phyloP scores from a whole-genome alignment of 2,113 vertebrate genomes.

The Lepidothrix coronata region DNA sequence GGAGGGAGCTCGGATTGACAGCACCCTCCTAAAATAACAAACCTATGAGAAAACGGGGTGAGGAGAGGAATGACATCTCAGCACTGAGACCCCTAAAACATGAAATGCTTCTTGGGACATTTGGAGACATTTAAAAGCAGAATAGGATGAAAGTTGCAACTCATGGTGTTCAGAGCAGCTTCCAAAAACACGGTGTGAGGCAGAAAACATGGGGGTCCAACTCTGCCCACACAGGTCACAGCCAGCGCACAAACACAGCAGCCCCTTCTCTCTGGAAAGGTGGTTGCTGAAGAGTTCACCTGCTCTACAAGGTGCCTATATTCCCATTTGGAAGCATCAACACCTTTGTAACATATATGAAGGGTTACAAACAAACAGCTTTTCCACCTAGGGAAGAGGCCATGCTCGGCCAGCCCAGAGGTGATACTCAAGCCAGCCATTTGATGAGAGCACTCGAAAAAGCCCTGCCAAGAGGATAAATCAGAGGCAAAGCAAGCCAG shows the following conservation, averaged over 20 bases:
- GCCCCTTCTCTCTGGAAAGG: not conserved
- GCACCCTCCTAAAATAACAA: not conserved
- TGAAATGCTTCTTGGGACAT: not conserved
- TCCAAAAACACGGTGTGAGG: not conserved
- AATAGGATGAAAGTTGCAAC: not conserved
- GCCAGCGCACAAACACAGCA: not conserved
- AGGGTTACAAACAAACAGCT: not conserved
- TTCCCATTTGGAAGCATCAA: not conserved
- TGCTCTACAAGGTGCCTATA: rapidly evolving
- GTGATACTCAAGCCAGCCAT: not conserved
- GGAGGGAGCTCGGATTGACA: not conserved
- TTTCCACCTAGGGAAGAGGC: not conserved
- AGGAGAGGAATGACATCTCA: not conserved
- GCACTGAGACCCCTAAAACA: not conserved
- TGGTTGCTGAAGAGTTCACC: too few relatives aligned
- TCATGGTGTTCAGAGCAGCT: not conserved
- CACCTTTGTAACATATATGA: rapidly evolving
- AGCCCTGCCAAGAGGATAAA: not conserved
- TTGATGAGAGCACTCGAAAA: not conserved
- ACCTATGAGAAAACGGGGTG: not conserved
- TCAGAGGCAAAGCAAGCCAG: not conserved
- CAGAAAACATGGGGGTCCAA: not conserved
- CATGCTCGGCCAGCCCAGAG: not conserved
- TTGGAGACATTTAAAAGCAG: not conserved
- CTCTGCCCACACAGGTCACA: rapidly evolving